These are phyloP conservation scores for Drosophila robusta DNA, from an alignment of 2,888 invertebrate species.

Conservation along the genomic window DNA sequence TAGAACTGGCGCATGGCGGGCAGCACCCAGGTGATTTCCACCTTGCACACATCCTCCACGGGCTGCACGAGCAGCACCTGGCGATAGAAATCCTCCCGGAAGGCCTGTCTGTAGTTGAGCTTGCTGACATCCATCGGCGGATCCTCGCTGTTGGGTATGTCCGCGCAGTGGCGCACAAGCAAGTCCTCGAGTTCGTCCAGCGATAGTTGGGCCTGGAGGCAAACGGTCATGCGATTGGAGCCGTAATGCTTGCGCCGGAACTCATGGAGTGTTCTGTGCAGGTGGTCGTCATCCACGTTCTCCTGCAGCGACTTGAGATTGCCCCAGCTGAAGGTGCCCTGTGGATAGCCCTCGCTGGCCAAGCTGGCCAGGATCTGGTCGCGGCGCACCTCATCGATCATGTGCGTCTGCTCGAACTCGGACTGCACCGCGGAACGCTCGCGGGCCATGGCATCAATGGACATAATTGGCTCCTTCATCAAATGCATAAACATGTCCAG, in stretches of 20 bases:
- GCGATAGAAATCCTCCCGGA: slow-evolving; percentile 76
- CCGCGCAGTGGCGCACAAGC: slow-evolving; percentile 87
- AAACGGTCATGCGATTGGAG: slow-evolving; percentile 94
- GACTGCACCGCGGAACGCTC: slow-evolving; percentile 96
- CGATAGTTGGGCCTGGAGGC: slow-evolving; percentile 88
- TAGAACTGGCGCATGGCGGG: slow-evolving; percentile 80
- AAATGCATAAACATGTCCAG: slow-evolving; percentile 95
- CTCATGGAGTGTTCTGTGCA: slow-evolving; percentile 90
- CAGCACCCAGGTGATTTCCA: slow-evolving; percentile 85
- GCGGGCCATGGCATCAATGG: slow-evolving; percentile 92
- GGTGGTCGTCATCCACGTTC: slow-evolving; percentile 87
- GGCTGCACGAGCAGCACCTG: slow-evolving; percentile 90
- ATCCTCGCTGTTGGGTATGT: slow-evolving; percentile 89
- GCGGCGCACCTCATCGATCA: slow-evolving; percentile 90
- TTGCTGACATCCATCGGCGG: slow-evolving; percentile 87
- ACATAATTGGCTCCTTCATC: slow-evolving; percentile 94
- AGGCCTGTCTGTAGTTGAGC: slow-evolving; percentile 82
- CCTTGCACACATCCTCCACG: slow-evolving; percentile 89
- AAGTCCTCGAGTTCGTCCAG: slow-evolving; percentile 82
- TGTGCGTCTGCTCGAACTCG: slow-evolving; percentile 93
- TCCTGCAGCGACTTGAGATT: slow-evolving; percentile 91
- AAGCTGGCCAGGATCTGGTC: slow-evolving; percentile 91
- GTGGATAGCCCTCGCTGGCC: slow-evolving; percentile 90
- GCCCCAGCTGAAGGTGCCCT: slow-evolving; percentile 93
- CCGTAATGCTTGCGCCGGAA: slow-evolving; percentile 93